Percentiles rank a stretch among this genome's conserved stretches.
Conservation (phyloP, 2,113 vertebrate genomes). For the Melanocharis versteri region DNA sequence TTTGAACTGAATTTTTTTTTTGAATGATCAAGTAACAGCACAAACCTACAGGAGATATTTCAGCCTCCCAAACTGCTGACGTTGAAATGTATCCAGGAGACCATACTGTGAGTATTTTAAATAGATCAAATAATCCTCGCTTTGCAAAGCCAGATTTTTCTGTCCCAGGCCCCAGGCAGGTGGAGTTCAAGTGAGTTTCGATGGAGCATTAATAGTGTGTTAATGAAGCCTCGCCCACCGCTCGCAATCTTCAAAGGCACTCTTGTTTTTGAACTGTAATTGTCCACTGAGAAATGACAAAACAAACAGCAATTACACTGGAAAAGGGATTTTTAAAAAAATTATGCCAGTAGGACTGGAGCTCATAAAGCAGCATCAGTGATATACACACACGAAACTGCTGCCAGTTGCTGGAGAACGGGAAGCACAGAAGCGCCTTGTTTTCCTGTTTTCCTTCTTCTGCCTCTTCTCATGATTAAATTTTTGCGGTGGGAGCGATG, state of each 20-base stretch:
- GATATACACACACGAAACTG: not conserved
- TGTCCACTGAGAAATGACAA: constrained; percentile 65
- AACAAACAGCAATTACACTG: constrained; percentile 63
- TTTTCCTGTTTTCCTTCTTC: not conserved
- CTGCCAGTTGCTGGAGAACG: not conserved
- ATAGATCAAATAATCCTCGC: constrained; percentile 20
- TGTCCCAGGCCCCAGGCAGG: constrained; percentile 1
- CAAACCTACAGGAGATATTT: not conserved
- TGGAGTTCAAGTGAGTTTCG: not conserved
- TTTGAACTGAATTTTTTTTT: not conserved
- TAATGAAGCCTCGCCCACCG: not conserved
- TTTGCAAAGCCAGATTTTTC: not conserved
- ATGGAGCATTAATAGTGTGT: not conserved
- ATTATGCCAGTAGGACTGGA: constrained; percentile 13
- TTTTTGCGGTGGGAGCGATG: not conserved
- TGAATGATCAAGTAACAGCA: not conserved
- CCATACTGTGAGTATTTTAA: constrained; percentile 15
- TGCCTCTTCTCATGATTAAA: not conserved
- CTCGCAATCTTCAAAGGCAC: not conserved
- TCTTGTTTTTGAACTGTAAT: constrained; percentile 46
- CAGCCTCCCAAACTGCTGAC: constrained; percentile 20
- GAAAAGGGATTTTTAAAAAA: not conserved
- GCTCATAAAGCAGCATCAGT: not conserved
- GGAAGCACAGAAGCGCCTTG: not conserved
- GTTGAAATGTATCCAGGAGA: constrained; percentile 31